Base-by-base conservation (phyloP, 1,140 invertebrate species). In the Sinella curviseta region DNA sequence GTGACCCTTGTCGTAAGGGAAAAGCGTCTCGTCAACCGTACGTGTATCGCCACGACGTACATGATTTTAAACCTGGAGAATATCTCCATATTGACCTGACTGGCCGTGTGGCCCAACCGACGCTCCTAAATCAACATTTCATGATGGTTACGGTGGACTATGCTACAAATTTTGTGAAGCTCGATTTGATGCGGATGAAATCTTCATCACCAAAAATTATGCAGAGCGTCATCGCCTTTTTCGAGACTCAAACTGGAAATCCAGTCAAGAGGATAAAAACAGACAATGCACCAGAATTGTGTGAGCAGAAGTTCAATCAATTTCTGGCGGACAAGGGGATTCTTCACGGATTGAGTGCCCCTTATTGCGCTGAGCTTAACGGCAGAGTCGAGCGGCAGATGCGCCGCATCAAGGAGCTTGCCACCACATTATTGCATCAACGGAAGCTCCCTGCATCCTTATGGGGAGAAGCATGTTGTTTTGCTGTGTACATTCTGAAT, bases 361-460 rank as follows among this genome's bases (percentile, higher is more conserved):
- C 65, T 31, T 70, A 70, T 33, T 70, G 65, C 24, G 88, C 89
- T 76, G 86, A 90, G 80, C 83, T 86, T 83, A 90, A 90, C 86
- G 87, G 88, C 81, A 85, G 88, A 1, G 83, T 88, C 26, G 88
- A 90, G 80, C 82, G 88, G 48, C 87, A 88, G 83, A 87, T 86
- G 77, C 34, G 85, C 20, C 84, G 83, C 0, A 24, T 86, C 1
- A 76, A 83, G 17, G 85, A 87, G 28, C 48, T 48, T 24, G 82
- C 84, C 4, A 77, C 82, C n/a, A 74, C 83, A 20, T 80, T 86
- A 73, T 28, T 87, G 14, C n/a, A 34, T 33, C 78, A 85, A 8
- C 82, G 85, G 24, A 77, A 86, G 48, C 77, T 89, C 26, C 82
- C 85, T 28, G 83, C 85, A 55, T 34, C 77, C 8, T 84, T 87